Evolutionary conservation across 2,888 invertebrate genomes (phyloP).

Genomic region (Microctonus brassicae): DNA sequence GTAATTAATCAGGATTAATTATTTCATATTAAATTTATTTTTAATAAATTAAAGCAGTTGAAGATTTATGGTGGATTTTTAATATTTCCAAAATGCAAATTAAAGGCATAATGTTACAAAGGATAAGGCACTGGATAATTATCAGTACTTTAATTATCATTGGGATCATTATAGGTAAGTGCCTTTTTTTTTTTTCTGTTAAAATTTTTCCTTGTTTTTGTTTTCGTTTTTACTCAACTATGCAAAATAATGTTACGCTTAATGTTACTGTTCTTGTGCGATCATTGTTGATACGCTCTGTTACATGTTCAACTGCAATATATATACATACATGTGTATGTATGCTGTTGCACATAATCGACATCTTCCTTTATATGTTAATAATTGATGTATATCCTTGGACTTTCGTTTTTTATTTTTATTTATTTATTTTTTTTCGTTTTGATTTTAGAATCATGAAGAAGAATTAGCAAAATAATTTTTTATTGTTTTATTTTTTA

Average conservation of each 20-base stretch:
- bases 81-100: background rate
- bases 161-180: constrained; percentile 26
- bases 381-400: background rate
- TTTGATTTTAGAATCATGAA: background rate
- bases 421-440: background rate
- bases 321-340: background rate
- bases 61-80: background rate
- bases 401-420: background rate
- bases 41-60: background rate
- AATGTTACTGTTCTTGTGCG: constrained; percentile 23
- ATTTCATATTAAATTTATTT: background rate
- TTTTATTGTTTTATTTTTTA: background rate
- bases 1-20: background rate
- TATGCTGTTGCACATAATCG: background rate
- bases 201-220: background rate
- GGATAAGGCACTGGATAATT: constrained; percentile 15
- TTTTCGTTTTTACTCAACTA: background rate
- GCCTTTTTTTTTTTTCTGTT: background rate
- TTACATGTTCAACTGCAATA: background rate
- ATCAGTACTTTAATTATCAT: constrained; percentile 24
- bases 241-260: background rate
- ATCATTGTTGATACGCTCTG: constrained; percentile 2
- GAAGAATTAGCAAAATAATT: background rate
- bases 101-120: constrained; percentile 24
- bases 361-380: background rate